phyloP scores from a whole-genome alignment of 2,797 vertebrate genomes.

The Hemitrygon akajei region DNA sequence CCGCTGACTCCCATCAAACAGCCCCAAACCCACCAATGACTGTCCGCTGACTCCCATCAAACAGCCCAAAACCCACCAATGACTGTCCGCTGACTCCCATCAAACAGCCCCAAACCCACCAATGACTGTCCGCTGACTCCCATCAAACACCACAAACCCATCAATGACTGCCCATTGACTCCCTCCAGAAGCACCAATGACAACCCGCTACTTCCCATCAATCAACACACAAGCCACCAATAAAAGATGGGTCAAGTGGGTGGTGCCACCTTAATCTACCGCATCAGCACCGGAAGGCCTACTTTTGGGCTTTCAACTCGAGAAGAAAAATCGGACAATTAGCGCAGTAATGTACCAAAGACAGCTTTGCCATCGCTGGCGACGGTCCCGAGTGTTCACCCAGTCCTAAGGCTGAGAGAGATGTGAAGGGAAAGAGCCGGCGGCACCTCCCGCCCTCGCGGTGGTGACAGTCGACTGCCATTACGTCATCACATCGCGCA shows the following conservation, averaged over 20 bases:
- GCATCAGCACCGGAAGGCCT: background rate
- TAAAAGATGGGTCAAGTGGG: background rate
- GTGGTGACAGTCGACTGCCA: background rate
- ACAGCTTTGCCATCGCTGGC: too few species aligned
- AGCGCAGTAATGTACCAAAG: too few species aligned
- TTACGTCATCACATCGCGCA: constrained; percentile 33
- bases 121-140: background rate
- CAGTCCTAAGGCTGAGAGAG: too few species aligned
- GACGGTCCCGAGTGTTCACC: too few species aligned
- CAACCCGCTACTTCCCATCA: background rate
- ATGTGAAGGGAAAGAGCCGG: background rate
- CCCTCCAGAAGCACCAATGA: background rate
- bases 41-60: too few species aligned
- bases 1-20: too few species aligned
- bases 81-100: too few species aligned
- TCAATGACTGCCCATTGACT: too few species aligned
- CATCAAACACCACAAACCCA: too few species aligned
- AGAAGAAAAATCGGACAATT: background rate
- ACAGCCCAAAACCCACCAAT: too few species aligned
- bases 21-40: too few species aligned
- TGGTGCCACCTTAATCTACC: background rate
- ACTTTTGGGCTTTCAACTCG: background rate
- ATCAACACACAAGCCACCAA: background rate
- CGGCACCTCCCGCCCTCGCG: background rate
- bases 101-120: background rate